Evolutionary conservation across 2,888 invertebrate genomes (phyloP).

Genomic region (Drosophila imparisetae): DNA sequence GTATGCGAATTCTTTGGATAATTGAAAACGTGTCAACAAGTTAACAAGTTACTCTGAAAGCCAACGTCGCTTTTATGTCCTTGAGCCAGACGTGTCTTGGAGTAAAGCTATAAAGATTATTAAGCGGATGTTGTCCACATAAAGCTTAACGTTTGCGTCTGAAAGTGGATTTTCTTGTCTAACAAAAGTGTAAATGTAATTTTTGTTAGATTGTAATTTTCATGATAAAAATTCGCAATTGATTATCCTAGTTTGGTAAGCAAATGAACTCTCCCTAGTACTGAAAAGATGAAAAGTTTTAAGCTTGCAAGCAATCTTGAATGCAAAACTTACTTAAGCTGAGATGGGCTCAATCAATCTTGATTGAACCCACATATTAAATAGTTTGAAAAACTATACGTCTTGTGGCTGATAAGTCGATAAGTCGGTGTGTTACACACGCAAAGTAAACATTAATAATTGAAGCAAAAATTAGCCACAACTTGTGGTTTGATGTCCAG

Average conservation of each 20-base stretch:
- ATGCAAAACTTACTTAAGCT: not conserved
- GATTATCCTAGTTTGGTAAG: not conserved
- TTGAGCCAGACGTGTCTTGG: constrained; percentile 37
- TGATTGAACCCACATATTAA: not conserved
- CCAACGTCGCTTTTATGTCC: constrained; percentile 35
- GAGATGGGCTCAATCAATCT: not conserved
- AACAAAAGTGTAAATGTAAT: constrained; percentile 5
- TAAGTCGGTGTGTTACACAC: not conserved
- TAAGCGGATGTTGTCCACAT: constrained; percentile 7
- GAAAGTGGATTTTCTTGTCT: constrained; percentile 42
- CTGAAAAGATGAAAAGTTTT: not conserved
- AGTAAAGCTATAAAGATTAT: constrained; percentile 44
- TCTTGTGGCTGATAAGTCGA: not conserved
- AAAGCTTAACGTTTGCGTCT: not conserved
- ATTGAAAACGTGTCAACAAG: constrained; percentile 81
- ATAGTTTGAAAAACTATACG: not conserved
- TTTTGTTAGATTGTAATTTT: not conserved
- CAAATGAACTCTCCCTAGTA: not conserved
- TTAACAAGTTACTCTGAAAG: constrained; percentile 42
- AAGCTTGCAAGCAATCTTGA: not conserved
- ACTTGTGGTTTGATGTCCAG: not conserved
- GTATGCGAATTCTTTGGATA: constrained; percentile 68
- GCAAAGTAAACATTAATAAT: constrained; percentile 3
- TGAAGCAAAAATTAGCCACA: not conserved
- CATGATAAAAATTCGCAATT: not conserved